Base-by-base conservation (phyloP, 2,113 vertebrate species). In the Cryptomyrus ogoouensis region DNA sequence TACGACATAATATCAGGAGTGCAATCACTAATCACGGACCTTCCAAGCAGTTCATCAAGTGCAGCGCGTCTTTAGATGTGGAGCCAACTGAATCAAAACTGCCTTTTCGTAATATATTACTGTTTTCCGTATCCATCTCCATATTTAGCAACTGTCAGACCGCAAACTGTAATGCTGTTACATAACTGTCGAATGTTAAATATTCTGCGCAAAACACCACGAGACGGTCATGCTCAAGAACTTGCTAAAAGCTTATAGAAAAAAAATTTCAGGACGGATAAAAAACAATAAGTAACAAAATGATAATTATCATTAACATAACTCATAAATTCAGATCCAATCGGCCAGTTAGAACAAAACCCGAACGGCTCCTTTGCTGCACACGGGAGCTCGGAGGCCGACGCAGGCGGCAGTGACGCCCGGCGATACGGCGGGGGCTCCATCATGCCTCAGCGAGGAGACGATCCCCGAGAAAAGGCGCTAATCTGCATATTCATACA, bases 311-410 rank as follows among this genome's bases (percentile, higher is more conserved):
- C 39, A 80, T 42, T 80, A 70, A 19, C 6, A 80, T 42, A 42
- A 39, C 13, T 24, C 39, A 83, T 50, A 89, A 56, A 84, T 39
- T n/a, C 27, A 74, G 47, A 92, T 89, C 85, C 92, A 70, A 92
- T 46, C 8, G 58, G 24, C 2, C 24, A 85, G 91, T 91, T 12
- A 74, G 21, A 74, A 92, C 91, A 91, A 90, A 86, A 27, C 42
- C 9, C 12, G 24, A 12, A 50, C 3, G n/a, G 42, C 44, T 49
- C 10, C 3, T 24, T n/a, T 27, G 83, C 46, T n/a, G 8, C 24
- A 49, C 83, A 46, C 17, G 44, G 1, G 9, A n/a, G 8, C 44
- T 9, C 1, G 53, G 17, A 56, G 53, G 13, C 50, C 50, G 50
- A 15, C 35, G 80, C 42, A 21, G 92, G 21, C 39, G 19, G 15